Base-by-base conservation (phyloP, 2,113 vertebrate species). In the Myotis davidii region DNA sequence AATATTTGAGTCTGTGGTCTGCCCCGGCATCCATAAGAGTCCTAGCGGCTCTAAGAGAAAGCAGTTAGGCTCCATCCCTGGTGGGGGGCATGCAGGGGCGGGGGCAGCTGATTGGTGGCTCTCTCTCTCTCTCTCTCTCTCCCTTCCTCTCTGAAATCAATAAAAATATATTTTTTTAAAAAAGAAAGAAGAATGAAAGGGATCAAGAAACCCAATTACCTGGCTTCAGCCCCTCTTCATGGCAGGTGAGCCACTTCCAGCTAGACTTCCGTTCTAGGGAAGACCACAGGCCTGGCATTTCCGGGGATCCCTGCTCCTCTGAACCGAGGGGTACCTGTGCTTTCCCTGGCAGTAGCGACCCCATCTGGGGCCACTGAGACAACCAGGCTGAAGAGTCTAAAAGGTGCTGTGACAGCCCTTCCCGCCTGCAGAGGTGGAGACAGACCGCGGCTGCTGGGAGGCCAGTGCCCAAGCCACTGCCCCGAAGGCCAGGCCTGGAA, bases 401-500 rank as follows among this genome's bases (percentile, higher is more conserved):
- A 48, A 78, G 52, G 1, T 14, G 20, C 23, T 8, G 27, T 69
- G 45, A 94, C 11, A 27, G 54, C 20, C 34, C 29, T 27, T 23
- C 3, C 69, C 0, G 21, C 42, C 13, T 16, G n/a, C 54, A 5
- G n/a, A 3, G 2, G n/a, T 25, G 5, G 67, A 92, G 73, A 50
- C 18, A 3, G 0, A 0, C 20, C 48, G 7, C 4, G 16, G 27
- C 42, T 67, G 34, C 21, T 25, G 23, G 14, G 2, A 16, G 14
- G 3, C 25, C 29, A 6, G 29, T 2, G 20, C 27, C 27, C 10
- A 25, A 59, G 27, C 7, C 70, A 61, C 67, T 34, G 21, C 16
- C 29, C 4, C 11, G 42, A 78, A 67, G 25, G 56, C 39, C 67
- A 79, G 6, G n/a, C 7, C 48, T 16, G 25, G 23, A 52, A 50